These are phyloP conservation scores for Molossus alvarezi DNA, from an alignment of 2,797 vertebrate species.

Conservation along the genomic window DNA sequence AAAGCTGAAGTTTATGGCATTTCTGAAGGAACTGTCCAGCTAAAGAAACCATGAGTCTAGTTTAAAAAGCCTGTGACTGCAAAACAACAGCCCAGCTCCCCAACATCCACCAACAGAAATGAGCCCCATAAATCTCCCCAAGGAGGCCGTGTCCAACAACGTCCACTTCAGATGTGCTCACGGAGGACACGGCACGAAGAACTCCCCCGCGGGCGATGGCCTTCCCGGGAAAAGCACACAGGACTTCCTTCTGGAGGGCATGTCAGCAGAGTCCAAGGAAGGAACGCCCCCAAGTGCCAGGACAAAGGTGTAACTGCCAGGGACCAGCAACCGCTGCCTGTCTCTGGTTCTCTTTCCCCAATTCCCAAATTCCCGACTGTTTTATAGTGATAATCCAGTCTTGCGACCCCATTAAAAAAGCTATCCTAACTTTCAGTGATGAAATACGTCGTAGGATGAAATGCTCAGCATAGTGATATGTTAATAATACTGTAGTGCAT, in stretches of 20 bases:
- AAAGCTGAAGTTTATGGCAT: neutral
- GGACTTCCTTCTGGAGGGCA: neutral
- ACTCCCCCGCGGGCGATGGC: neutral
- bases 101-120: neutral
- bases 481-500: neutral
- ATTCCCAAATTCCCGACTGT: neutral
- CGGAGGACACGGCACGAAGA: neutral
- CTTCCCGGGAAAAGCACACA: neutral
- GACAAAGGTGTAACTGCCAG: neutral
- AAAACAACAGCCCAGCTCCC: neutral
- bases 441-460: neutral
- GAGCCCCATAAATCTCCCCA: neutral
- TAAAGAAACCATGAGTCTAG: neutral
- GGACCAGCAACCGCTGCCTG: neutral
- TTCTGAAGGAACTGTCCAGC: neutral
- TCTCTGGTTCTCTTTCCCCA: neutral
- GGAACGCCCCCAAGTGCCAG: neutral
- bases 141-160: neutral
- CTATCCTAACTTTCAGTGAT: neutral
- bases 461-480: neutral
- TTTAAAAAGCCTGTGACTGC: neutral
- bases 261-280: neutral
- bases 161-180: neutral
- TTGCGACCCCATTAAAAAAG: neutral
- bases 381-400: neutral